phyloP scores from a whole-genome alignment of 2,113 vertebrate species.

The Anser cygnoides region DNA sequence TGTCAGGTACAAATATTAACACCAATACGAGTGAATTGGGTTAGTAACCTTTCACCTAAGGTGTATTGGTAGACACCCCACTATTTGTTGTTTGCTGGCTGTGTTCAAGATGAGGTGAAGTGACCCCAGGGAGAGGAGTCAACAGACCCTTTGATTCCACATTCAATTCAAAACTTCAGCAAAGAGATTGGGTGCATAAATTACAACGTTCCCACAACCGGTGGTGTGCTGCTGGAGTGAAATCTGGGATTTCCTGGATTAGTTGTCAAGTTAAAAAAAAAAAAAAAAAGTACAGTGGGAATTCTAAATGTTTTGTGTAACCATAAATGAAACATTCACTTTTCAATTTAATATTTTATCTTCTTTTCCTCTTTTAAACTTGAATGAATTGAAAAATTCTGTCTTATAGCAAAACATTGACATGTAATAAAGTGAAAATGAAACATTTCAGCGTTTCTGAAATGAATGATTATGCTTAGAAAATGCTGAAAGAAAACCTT shows the following conservation, averaged over 20 bases:
- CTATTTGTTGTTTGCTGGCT: not conserved
- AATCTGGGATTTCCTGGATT: not conserved
- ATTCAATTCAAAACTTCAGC: not conserved
- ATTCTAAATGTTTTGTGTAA: not conserved
- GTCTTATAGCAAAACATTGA: not conserved
- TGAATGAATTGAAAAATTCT: not conserved
- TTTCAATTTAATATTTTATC: conserved; percentile 5
- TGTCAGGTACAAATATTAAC: not conserved
- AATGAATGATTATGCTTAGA: not conserved
- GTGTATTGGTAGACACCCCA: not conserved
- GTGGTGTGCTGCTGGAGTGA: not conserved
- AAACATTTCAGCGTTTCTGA: conserved; percentile 33
- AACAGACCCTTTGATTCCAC: not conserved
- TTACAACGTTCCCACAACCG: fast-evolving
- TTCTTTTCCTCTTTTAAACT: not conserved
- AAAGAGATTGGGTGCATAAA: not conserved
- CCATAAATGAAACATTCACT: not conserved
- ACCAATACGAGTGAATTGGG: not conserved
- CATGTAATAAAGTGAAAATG: not conserved
- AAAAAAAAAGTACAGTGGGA: not conserved
- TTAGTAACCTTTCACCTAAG: not conserved
- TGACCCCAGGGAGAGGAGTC: not conserved
- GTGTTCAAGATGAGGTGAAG: not conserved
- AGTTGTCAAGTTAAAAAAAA: not conserved
- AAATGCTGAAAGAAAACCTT: conserved; percentile 7